Conservation (phyloP, 1,140 invertebrate species). For the Zaprionus ornatus region DNA sequence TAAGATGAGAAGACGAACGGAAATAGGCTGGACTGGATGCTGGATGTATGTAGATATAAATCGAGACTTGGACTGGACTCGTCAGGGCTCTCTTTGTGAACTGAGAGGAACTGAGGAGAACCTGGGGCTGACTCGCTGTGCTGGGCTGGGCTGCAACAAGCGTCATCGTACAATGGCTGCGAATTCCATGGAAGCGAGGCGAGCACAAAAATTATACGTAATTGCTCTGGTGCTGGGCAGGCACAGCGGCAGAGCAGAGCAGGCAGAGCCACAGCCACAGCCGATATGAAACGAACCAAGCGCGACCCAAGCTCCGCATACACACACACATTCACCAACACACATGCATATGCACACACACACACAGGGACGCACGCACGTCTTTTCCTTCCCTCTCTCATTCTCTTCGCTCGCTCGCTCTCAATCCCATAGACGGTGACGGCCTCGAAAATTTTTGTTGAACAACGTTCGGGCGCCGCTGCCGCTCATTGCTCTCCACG, state of each 20-base stretch:
- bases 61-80: slow-evolving; percentile 24
- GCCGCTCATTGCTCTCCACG: slow-evolving; percentile 47
- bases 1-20: slow-evolving; percentile 28
- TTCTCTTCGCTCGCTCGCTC: slow-evolving; percentile 11
- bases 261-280: neutral
- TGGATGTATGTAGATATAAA: slow-evolving; percentile 24
- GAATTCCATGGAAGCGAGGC: slow-evolving; percentile 48
- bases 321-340: neutral
- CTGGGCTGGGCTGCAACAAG: slow-evolving; percentile 4
- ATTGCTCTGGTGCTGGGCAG: slow-evolving; percentile 53
- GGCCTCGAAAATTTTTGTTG: slow-evolving; percentile 48
- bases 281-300: slow-evolving; percentile 51
- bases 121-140: neutral
- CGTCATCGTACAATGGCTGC: slow-evolving; percentile 20
- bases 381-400: slow-evolving; percentile 13
- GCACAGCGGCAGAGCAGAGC: slow-evolving; percentile 31
- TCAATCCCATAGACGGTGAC: slow-evolving; percentile 29
- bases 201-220: slow-evolving; percentile 52
- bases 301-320: slow-evolving; percentile 47
- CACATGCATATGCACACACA: neutral
- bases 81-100: neutral
- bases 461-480: slow-evolving; percentile 33
- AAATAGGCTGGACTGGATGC: slow-evolving; percentile 39
- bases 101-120: neutral
- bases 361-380: slow-evolving; percentile 6